phyloP scores from a whole-genome alignment of 2,797 vertebrate species.

The Babyrousa celebensis region DNA sequence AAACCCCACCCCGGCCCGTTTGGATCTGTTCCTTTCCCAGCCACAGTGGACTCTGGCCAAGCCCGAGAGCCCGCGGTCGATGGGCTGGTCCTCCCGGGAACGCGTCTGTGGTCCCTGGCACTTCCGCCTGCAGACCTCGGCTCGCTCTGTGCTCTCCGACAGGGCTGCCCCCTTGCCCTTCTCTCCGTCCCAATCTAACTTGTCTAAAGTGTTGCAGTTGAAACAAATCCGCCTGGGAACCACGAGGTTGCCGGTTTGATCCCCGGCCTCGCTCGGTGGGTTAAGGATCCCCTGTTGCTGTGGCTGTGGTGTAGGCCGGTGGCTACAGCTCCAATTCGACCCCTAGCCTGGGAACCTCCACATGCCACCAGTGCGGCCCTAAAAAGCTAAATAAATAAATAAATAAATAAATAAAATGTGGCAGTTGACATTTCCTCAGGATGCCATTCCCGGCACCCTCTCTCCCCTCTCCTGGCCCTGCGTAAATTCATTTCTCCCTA shows the following conservation, averaged over 20 bases:
- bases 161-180: fast-evolving
- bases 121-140: not conserved
- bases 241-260: no score
- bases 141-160: not conserved
- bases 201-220: not conserved
- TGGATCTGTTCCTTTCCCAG: not conserved
- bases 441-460: not conserved
- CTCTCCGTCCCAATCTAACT: constrained; percentile 38
- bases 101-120: no score
- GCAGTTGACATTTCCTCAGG: constrained; percentile 41
- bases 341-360: no score
- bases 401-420: not conserved
- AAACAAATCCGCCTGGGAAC: no score
- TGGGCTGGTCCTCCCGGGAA: not conserved
- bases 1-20: not conserved
- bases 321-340: no score
- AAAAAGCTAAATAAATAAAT: not conserved
- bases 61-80: not conserved
- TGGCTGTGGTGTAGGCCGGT: no score
- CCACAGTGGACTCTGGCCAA: not conserved
- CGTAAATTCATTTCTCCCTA: not conserved
- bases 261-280: no score
- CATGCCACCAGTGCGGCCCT: no score
- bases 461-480: not conserved
- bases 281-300: no score